phyloP scores from a whole-genome alignment of 2,888 invertebrate species.

The Coecobrya sp. region DNA sequence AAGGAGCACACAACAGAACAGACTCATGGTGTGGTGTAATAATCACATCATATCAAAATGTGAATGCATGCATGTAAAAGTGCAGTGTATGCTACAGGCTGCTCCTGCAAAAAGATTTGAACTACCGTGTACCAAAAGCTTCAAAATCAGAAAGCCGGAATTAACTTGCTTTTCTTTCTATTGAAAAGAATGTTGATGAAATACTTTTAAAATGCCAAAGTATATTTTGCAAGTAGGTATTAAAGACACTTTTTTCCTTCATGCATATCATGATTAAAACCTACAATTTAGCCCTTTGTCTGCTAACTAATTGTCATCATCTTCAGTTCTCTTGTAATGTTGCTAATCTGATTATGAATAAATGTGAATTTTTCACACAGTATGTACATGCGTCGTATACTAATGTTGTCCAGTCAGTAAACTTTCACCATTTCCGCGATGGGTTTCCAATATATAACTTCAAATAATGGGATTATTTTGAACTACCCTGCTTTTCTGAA shows the following conservation, averaged over 20 bases:
- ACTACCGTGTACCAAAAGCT: not conserved
- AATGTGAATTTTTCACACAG: no score
- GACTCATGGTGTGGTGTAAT: slow-evolving; percentile 7
- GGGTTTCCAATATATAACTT: no score
- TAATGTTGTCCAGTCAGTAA: no score
- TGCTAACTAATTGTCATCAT: no score
- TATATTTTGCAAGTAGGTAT: no score
- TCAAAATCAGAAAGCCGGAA: not conserved
- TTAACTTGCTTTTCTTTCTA: not conserved
- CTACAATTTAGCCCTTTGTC: no score
- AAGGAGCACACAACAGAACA: not conserved
- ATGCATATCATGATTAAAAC: not conserved
- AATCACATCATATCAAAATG: not conserved
- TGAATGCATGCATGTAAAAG: not conserved
- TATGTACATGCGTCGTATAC: no score
- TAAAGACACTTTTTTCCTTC: not conserved
- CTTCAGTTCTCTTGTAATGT: no score
- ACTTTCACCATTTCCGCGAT: no score
- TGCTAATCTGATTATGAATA: no score
- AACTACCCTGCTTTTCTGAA: no score
- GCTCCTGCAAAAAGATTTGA: not conserved
- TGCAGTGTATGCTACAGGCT: slow-evolving; percentile 34
- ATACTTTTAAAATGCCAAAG: not conserved
- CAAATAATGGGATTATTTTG: no score
- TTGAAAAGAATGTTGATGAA: slow-evolving; percentile 6